phyloP scores from a whole-genome alignment of 2,888 invertebrate genomes.

The Scelioninae gen. 1 region DNA sequence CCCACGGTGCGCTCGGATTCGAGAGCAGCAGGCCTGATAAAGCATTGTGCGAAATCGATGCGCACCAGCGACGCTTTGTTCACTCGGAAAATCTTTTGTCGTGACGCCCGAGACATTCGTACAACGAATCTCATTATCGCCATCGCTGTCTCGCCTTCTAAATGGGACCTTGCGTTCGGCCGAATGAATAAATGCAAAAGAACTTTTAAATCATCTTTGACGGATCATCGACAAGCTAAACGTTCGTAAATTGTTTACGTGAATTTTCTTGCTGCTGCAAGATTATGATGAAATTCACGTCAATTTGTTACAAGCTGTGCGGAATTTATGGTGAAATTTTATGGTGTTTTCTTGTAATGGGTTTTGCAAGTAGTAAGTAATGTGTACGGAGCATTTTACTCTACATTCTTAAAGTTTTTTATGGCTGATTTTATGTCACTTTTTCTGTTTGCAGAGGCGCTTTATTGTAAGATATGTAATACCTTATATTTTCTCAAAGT shows the following conservation, averaged over 20 bases:
- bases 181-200: neutral
- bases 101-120: slow-evolving; percentile 16
- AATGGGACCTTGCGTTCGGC: neutral
- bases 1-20: neutral
- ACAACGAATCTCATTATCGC: slow-evolving; percentile 34
- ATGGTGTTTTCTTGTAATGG: too few species aligned
- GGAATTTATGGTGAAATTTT: too few species aligned
- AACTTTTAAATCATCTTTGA: neutral
- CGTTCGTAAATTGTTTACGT: neutral
- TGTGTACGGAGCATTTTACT: too few species aligned
- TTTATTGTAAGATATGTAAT: too few species aligned
- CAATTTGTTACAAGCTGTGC: too few species aligned
- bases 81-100: slow-evolving; percentile 42
- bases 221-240: neutral
- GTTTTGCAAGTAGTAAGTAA: too few species aligned
- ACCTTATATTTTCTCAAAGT: too few species aligned
- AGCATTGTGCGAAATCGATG: slow-evolving; percentile 33
- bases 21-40: neutral
- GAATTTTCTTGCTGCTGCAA: neutral
- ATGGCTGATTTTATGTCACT: too few species aligned
- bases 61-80: slow-evolving; percentile 10
- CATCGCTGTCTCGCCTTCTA: slow-evolving; percentile 9
- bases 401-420: too few species aligned
- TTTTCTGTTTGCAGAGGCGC: too few species aligned
- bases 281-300: too few species aligned